These are phyloP conservation scores for Eriosoma lanigerum DNA, from an alignment of 1,140 invertebrate species.

Conservation along the genomic window DNA sequence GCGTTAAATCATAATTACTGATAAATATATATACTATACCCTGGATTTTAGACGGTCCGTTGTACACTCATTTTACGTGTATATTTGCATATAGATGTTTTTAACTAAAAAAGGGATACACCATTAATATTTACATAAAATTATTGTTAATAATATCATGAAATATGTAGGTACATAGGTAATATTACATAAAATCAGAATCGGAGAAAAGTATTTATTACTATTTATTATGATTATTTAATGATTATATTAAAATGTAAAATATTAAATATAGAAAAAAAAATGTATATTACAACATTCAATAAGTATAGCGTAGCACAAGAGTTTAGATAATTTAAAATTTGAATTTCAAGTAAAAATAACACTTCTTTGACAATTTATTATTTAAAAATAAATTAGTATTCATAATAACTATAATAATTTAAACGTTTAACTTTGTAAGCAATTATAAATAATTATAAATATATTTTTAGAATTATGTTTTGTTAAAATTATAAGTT, in stretches of 20 bases:
- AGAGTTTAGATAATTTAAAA: too few species aligned
- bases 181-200: background rate
- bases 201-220: background rate
- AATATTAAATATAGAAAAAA: background rate
- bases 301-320: too few species aligned
- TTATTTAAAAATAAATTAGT: too few species aligned
- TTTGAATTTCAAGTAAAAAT: too few species aligned
- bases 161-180: too few species aligned
- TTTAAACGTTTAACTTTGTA: too few species aligned
- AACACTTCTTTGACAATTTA: too few species aligned
- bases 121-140: background rate
- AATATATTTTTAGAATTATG: too few species aligned
- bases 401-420: too few species aligned
- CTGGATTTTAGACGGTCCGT: background rate
- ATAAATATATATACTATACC: background rate
- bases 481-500: too few species aligned
- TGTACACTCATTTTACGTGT: background rate
- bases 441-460: too few species aligned
- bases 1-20: constrained; percentile 30
- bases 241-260: background rate
- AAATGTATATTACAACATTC: too few species aligned
- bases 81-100: constrained; percentile 7
- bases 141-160: background rate
- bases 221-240: background rate
- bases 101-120: constrained; percentile 5